Evolutionary conservation across 2,888 invertebrate genomes (phyloP), one percentile per base, ranked within the genome.

Genomic region (Metopia argyrocephala): DNA sequence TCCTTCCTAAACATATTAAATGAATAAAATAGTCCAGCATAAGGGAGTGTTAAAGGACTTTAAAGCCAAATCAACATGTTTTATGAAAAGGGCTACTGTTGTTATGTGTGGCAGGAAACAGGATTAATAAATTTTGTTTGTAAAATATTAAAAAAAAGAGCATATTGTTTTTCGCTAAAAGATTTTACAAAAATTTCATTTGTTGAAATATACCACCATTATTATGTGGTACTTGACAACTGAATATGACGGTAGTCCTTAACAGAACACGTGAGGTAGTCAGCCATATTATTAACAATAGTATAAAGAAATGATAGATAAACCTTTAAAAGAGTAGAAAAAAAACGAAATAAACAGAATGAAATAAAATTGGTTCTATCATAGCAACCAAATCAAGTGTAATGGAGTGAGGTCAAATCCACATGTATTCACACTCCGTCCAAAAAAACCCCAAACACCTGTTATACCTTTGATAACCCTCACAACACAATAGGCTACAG

Each of bases 1-100:
- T 87, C 87, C 87, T 89, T 88, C 88, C 87, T 89, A 87, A 89
- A 87, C 87, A 86, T 85, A 87, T 87, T 87, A 85, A 84, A 48
- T 6, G 20, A 74, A 54, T 78, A 85, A 84, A 85, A 85, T 84
- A 86, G 84, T 61, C 46, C 31, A 18, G 48, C 54, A 50, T n/a
- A 48, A 61, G 18, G 27, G 48, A 52, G 57, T 79, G 76, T 71
- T 76, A 50, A 71, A 79, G 71, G 68, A 76, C 62, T 79, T 38
- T 64, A 5, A 50, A 54, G 68, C 65, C 68, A 64, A 76, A 64
- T 64, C 73, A 56, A 73, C 56, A 74, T 50, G 56, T 73, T 56
- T 2, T 56, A 21, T 52, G 48, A 27, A 21, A 45, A 45, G 23
- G 9, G 45, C 28, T 54, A 45, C 27, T 27, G 54, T 68, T 61